These are phyloP conservation scores for Piscicola geometra DNA, from an alignment of 2,888 invertebrate genomes.

Conservation along the genomic window DNA sequence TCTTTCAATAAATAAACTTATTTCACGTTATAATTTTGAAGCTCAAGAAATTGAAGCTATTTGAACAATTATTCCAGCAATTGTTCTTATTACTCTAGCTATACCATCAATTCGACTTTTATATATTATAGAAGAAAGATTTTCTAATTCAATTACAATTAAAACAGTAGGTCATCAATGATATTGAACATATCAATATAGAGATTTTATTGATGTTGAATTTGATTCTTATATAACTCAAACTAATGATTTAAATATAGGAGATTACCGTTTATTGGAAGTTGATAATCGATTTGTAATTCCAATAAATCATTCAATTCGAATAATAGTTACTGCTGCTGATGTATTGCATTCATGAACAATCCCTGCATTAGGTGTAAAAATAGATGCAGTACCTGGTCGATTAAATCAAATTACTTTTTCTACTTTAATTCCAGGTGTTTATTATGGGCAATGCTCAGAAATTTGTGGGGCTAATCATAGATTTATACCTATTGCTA, in stretches of 20 bases:
- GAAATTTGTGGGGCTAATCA: constrained; percentile 77
- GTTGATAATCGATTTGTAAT: constrained; percentile 52
- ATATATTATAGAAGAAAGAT: constrained; percentile 49
- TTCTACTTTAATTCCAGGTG: constrained; percentile 63
- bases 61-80: constrained; percentile 47
- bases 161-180: constrained; percentile 54
- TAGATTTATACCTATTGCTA: constrained; percentile 70
- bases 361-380: constrained; percentile 53
- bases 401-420: constrained; percentile 60
- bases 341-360: constrained; percentile 58
- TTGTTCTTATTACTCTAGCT: constrained; percentile 44
- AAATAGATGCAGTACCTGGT: constrained; percentile 57
- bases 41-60: constrained; percentile 45
- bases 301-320: constrained; percentile 49
- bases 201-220: constrained; percentile 49
- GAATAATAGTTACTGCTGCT: constrained; percentile 50
- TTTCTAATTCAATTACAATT: constrained; percentile 46
- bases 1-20: constrained; percentile 38
- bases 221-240: constrained; percentile 54
- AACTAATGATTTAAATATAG: constrained; percentile 45
- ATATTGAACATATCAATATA: constrained; percentile 54
- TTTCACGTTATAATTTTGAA: constrained; percentile 42
- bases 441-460: constrained; percentile 73
- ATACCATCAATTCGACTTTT: constrained; percentile 44
- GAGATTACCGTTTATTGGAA: constrained; percentile 51